Percentiles rank a stretch among this genome's conserved stretches.
phyloP scores from a whole-genome alignment of 2,113 vertebrate species.

The Halichoeres trimaculatus region DNA sequence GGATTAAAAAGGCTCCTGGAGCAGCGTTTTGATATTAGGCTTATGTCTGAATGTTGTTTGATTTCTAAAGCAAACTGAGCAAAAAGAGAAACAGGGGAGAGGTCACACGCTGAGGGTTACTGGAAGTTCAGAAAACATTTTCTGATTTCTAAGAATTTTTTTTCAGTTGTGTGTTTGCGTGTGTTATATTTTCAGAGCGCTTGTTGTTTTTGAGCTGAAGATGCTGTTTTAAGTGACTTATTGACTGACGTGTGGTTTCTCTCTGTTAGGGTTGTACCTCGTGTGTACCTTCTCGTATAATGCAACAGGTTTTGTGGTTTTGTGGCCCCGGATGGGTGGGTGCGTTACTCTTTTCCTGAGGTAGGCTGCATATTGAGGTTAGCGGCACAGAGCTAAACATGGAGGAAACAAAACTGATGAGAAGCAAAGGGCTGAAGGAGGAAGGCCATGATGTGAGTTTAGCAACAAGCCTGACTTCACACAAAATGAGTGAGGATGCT shows the following conservation, averaged over 20 bases:
- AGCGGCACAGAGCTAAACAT: slow-evolving; percentile 49
- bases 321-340: slow-evolving; percentile 78
- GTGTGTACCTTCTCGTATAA: slow-evolving; percentile 4
- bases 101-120: slow-evolving; percentile 9
- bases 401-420: slow-evolving; percentile 33
- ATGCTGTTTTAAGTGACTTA: slow-evolving; percentile 47
- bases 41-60: neutral
- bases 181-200: slow-evolving; percentile 1
- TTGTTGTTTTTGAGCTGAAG: slow-evolving; percentile 61
- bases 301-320: slow-evolving; percentile 65
- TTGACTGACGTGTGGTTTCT: slow-evolving; percentile 63
- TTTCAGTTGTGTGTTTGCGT: neutral
- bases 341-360: slow-evolving; percentile 71
- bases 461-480: slow-evolving; percentile 22
- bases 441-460: slow-evolving; percentile 14
- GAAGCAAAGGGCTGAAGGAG: slow-evolving; percentile 11
- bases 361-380: slow-evolving; percentile 62
- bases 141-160: slow-evolving; percentile 49
- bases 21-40: neutral
- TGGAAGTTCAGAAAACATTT: slow-evolving; percentile 29
- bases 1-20: too few relatives aligned
- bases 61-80: too few relatives aligned
- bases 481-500: neutral
- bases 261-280: slow-evolving; percentile 32
- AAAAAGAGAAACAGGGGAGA: neutral